Evolutionary conservation across 1,140 invertebrate genomes (phyloP), one percentile per base, ranked within the genome.

Genomic region (Phthorimaea operculella): DNA sequence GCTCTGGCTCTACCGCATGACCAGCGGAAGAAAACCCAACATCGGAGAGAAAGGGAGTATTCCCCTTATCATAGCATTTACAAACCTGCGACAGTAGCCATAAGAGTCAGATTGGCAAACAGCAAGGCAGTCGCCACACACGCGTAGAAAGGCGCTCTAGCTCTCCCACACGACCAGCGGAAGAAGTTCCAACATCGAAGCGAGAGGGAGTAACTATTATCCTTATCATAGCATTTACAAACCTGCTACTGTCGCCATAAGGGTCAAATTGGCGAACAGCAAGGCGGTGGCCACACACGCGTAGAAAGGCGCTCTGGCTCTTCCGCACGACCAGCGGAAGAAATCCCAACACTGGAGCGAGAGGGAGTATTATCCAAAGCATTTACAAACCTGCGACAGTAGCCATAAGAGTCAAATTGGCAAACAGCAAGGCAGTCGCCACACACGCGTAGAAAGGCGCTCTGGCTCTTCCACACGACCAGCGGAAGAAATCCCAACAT

Each of bases 401-500:
- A n/a, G 77, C 71, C 28, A 82, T 60, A n/a, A 80, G 55, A 1
- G 76, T 77, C 0, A 83, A 58, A 51, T 80, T 74, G 9, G 79
- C 72, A 33, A 85, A 83, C 33, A 85, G 56, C 15, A 85, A 59
- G 0, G 81, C 79, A 0, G 79, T 85, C 0, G 81, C 78, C 0
- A 61, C 78, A 54, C 81, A 85, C 0, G 81, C 81, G 44, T 85
- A 85, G 51, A 83, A 71, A 0, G 81, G 79, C 0, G 79, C 81
- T 3, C 81, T 60, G 4, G 77, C 78, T 18, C 81, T 57, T 0
- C 76, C 81, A 33, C 79, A 83, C 9, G 76, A 79, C 81, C 81
- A 84, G 11, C 81, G 59, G 58, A 64, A 63, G 63, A 82, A 82
- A 59, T 85, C 82, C 82, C 82, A 85, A 51, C 82, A 85, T 0